Conservation (phyloP, 2,113 vertebrate species). For the Damaliscus lunatus region DNA sequence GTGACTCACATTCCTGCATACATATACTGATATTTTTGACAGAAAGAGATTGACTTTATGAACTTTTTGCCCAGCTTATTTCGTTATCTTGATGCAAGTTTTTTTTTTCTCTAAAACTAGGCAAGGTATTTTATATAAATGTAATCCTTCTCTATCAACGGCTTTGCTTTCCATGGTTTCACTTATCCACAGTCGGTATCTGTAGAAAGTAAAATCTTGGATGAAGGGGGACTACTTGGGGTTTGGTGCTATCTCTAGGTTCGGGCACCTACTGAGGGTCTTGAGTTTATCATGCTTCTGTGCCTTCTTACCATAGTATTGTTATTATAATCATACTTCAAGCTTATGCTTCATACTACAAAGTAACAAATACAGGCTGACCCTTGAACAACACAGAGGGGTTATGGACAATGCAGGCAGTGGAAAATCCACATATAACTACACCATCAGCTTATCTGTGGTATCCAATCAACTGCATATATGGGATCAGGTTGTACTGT, state of each 20-base stretch:
- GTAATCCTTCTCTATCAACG: background rate
- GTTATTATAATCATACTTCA: background rate
- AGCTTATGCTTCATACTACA: background rate
- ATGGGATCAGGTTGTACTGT: background rate
- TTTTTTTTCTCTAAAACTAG: background rate
- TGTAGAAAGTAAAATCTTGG: background rate
- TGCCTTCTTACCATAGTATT: background rate
- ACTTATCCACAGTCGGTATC: background rate
- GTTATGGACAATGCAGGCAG: background rate
- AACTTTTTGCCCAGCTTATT: background rate
- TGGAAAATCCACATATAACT: background rate
- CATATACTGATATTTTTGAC: background rate
- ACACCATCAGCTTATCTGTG: background rate
- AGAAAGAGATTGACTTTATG: background rate
- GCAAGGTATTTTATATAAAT: background rate
- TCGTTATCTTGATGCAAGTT: background rate
- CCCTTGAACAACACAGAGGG: background rate
- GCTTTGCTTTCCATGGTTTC: background rate
- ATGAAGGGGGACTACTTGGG: background rate
- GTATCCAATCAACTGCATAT: background rate
- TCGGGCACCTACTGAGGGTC: background rate
- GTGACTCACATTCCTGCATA: background rate
- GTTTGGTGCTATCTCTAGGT: background rate
- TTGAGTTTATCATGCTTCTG: background rate
- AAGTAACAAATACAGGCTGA: background rate